Percentiles rank a stretch among this genome's conserved stretches.
Conservation (phyloP, 2,888 invertebrate species). For the Chloroclystis v-ata region DNA sequence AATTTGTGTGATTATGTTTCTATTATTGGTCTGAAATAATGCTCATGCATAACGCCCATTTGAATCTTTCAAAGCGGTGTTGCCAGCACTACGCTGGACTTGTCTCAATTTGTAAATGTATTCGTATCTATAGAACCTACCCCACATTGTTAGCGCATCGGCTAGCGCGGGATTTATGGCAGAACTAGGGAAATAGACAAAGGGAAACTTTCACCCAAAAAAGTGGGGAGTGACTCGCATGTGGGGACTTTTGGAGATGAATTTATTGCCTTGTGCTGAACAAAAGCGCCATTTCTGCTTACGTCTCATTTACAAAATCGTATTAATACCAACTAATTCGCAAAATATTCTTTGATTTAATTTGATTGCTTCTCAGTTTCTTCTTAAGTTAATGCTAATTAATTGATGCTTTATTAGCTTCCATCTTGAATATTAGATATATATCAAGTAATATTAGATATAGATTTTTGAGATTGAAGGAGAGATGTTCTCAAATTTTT, state of each 20-base stretch:
- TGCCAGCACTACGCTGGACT: conserved; percentile 31
- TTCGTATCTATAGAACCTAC: conserved; percentile 22
- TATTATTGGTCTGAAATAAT: too few species aligned
- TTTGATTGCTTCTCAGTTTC: conserved; percentile 25
- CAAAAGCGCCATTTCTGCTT: too few species aligned
- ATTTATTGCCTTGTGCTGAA: background rate
- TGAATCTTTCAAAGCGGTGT: too few species aligned
- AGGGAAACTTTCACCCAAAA: background rate
- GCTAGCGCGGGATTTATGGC: conserved; percentile 22
- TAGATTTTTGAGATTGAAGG: conserved; percentile 11
- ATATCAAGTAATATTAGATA: conserved; percentile 12
- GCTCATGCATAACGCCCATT: too few species aligned
- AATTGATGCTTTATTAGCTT: conserved; percentile 28
- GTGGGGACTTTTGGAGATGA: background rate
- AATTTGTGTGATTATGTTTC: too few species aligned
- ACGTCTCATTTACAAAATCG: too few species aligned
- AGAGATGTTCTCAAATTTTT: too few species aligned
- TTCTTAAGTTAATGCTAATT: conserved; percentile 22
- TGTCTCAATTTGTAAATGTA: conserved; percentile 39
- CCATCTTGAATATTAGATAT: conserved; percentile 17
- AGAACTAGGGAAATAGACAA: conserved; percentile 8
- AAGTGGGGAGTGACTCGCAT: background rate
- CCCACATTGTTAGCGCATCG: conserved; percentile 20
- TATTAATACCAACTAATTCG: too few species aligned
- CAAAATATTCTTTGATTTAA: conserved; percentile 1